A percentile compares a stretch with the other conserved stretches of the same genome.
Conservation (phyloP, 2,888 invertebrate species). For the Harpalus rubripes region DNA sequence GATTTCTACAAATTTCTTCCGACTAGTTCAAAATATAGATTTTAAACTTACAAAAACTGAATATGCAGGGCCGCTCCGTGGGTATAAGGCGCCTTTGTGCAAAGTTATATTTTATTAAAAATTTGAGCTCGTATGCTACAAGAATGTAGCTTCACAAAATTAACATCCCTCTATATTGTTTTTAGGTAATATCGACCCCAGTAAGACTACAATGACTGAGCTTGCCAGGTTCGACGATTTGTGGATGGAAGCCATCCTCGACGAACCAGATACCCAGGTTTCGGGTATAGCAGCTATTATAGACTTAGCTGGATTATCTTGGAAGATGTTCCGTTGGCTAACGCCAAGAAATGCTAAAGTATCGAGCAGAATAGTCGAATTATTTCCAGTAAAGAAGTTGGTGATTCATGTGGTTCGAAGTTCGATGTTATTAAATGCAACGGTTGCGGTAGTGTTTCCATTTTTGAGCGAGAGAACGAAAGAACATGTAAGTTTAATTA, state of each 20-base stretch:
- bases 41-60: no score
- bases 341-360: slow-evolving; percentile 73
- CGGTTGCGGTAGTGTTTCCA: slow-evolving; percentile 74
- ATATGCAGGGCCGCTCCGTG: no score
- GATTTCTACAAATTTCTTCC: no score
- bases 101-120: no score
- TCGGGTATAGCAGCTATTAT: slow-evolving; percentile 75
- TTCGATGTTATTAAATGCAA: slow-evolving; percentile 72
- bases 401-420: slow-evolving; percentile 74
- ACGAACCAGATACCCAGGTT: slow-evolving; percentile 73
- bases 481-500: slow-evolving; percentile 68
- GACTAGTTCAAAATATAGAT: no score
- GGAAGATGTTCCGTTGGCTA: slow-evolving; percentile 73
- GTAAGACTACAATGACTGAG: slow-evolving; percentile 72
- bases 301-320: slow-evolving; percentile 73
- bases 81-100: no score
- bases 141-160: background rate
- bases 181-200: slow-evolving; percentile 70
- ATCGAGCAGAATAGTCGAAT: slow-evolving; percentile 71
- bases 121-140: no score
- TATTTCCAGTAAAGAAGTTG: slow-evolving; percentile 73
- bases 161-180: background rate
- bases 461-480: slow-evolving; percentile 73
- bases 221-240: slow-evolving; percentile 74
- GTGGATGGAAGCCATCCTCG: slow-evolving; percentile 75